A percentile compares a stretch with the other conserved stretches of the same genome.
These are phyloP conservation scores for Acanthaster planci DNA, from an alignment of 35 echinoderm and acorn worm genomes.

Conservation along the genomic window DNA sequence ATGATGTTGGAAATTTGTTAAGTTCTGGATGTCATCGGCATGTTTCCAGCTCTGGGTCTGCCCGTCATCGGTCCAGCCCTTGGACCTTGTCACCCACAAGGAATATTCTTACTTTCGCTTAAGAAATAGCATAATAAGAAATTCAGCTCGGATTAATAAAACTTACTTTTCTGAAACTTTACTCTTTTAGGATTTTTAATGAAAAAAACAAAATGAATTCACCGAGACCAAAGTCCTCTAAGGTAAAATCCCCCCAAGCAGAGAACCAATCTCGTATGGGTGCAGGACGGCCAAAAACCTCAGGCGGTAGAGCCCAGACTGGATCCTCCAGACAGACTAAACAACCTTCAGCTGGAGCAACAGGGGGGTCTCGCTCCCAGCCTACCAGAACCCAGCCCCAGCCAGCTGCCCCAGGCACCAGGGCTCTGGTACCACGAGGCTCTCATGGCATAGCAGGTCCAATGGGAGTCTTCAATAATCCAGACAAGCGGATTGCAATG, in stretches of 20 bases:
- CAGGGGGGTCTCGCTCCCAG: background rate
- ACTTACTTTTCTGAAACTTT: background rate
- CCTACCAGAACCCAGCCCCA: background rate
- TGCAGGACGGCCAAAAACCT: background rate
- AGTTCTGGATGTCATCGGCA: too few relatives aligned
- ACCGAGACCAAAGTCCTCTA: background rate
- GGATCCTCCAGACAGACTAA: background rate
- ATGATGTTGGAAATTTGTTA: too few relatives aligned
- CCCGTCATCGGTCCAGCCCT: too few relatives aligned
- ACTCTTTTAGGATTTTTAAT: background rate
- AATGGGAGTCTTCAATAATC: background rate
- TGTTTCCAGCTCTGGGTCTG: too few relatives aligned
- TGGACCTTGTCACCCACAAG: too few relatives aligned
- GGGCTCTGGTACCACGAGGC: constrained; percentile 3
- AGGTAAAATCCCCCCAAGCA: background rate
- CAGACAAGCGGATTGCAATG: constrained; percentile 8
- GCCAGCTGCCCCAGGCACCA: constrained; percentile 1
- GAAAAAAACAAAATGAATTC: background rate
- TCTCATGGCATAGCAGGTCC: background rate
- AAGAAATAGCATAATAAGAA: too few relatives aligned
- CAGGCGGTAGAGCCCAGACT: background rate
- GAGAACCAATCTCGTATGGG: background rate
- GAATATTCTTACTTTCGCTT: too few relatives aligned
- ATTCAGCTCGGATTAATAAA: too few relatives aligned
- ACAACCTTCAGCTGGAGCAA: background rate